phyloP scores from a whole-genome alignment of 2,888 invertebrate genomes.

The Zaprionus obscuricornis region DNA sequence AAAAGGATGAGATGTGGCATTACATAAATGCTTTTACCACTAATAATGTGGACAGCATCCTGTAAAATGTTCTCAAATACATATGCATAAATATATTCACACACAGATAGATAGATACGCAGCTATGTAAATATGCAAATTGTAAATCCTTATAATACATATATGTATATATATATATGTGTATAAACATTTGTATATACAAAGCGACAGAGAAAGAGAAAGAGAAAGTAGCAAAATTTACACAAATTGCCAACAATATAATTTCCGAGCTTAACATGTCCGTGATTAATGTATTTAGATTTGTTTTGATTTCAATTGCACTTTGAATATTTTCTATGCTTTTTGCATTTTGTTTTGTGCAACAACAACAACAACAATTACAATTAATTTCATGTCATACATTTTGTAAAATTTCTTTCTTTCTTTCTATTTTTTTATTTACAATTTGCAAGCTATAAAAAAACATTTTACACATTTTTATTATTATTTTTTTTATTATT shows the following conservation, averaged over 20 bases:
- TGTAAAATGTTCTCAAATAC: conserved; percentile 14
- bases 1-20: too few species aligned
- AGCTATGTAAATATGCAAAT: too few species aligned
- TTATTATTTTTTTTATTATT: too few species aligned
- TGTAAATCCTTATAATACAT: conserved; percentile 47
- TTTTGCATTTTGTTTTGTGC: conserved; percentile 23
- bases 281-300: conserved; percentile 45
- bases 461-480: too few species aligned
- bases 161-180: conserved; percentile 5
- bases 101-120: neutral
- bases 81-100: conserved; percentile 21
- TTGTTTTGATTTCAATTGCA: conserved; percentile 16
- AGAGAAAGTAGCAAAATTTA: too few species aligned
- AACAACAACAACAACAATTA: conserved; percentile 2
- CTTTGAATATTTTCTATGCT: conserved; percentile 41
- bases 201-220: too few species aligned
- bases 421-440: too few species aligned
- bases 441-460: too few species aligned
- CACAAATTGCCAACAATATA: conserved; percentile 47
- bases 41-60: conserved; percentile 32
- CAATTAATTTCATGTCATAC: too few species aligned
- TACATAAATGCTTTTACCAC: conserved; percentile 35
- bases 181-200: too few species aligned
- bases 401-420: too few species aligned
- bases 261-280: conserved; percentile 41